Conservation (phyloP, 2,113 vertebrate genomes). For the Chunga burmeisteri region DNA sequence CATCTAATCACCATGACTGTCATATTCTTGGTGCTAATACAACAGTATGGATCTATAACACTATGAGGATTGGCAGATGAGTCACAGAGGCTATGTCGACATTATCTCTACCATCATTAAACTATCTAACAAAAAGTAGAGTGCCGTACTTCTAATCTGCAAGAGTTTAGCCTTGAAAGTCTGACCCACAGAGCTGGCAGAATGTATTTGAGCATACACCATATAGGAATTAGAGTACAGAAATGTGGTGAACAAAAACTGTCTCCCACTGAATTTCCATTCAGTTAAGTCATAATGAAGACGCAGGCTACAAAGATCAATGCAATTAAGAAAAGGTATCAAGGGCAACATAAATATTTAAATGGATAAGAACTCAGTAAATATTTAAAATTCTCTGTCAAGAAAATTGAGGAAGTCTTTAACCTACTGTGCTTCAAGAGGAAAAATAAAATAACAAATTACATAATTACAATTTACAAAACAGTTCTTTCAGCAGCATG, state of each 20-base stretch:
- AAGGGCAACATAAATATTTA: background rate
- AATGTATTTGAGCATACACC: background rate
- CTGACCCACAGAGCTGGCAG: background rate
- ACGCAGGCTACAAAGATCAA: background rate
- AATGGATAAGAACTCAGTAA: background rate
- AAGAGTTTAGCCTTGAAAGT: background rate
- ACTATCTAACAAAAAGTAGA: background rate
- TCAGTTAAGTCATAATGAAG: background rate
- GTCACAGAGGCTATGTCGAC: background rate
- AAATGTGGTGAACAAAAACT: background rate
- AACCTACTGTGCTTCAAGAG: background rate
- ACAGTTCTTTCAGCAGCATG: background rate
- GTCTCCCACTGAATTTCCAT: background rate
- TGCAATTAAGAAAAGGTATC: background rate
- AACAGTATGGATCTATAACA: background rate
- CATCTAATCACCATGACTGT: background rate
- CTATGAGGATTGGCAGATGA: rapidly evolving
- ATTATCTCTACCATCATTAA: background rate
- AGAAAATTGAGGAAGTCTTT: background rate
- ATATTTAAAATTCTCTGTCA: background rate
- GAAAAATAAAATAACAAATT: background rate
- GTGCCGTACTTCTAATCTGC: background rate
- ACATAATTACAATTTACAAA: background rate
- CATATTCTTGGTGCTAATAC: background rate
- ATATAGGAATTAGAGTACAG: background rate